These are phyloP conservation scores for Scomber scombrus DNA, from an alignment of 2,113 vertebrate species.

Conservation along the genomic window DNA sequence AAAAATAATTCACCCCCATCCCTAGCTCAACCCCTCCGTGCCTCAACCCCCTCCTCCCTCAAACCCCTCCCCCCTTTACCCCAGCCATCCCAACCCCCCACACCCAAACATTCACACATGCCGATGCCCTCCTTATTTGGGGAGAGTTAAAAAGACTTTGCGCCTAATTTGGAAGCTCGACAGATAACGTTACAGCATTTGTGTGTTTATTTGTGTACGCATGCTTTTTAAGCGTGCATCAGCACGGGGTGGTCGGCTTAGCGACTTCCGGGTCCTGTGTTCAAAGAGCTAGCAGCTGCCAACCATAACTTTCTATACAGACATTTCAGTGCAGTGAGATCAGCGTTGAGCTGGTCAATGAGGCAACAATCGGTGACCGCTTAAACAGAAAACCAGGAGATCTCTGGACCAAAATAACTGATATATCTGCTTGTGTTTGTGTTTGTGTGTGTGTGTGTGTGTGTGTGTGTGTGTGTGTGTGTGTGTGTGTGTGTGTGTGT, in stretches of 20 bases:
- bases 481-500: too few species aligned
- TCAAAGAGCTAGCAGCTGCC: constrained; percentile 37
- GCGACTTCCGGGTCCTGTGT: constrained; percentile 27
- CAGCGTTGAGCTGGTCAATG: not conserved
- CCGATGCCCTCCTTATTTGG: constrained; percentile 62
- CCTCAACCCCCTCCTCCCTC: not conserved
- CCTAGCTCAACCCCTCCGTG: too few species aligned
- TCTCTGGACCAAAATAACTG: not conserved
- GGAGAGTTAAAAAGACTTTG: constrained; percentile 50
- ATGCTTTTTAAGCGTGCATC: constrained; percentile 26
- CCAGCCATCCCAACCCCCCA: not conserved
- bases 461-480: too few species aligned
- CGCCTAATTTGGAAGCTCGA: constrained; percentile 65
- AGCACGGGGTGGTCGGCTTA: constrained; percentile 14
- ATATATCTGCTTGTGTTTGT: not conserved
- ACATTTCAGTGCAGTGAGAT: constrained; percentile 45
- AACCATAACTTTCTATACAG: constrained; percentile 42
- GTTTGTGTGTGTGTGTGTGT: too few species aligned
- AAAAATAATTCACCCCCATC: constrained; percentile 59
- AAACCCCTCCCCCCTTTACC: not conserved
- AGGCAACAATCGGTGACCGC: constrained; percentile 18
- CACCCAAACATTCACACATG: constrained; percentile 51
- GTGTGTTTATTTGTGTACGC: constrained; percentile 61
- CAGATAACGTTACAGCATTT: constrained; percentile 58
- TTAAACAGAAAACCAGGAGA: not conserved